Evolutionary conservation across 2,888 invertebrate species (phyloP), one percentile per base, ranked within the genome.

Genomic region (Drosophila ezoana): DNA sequence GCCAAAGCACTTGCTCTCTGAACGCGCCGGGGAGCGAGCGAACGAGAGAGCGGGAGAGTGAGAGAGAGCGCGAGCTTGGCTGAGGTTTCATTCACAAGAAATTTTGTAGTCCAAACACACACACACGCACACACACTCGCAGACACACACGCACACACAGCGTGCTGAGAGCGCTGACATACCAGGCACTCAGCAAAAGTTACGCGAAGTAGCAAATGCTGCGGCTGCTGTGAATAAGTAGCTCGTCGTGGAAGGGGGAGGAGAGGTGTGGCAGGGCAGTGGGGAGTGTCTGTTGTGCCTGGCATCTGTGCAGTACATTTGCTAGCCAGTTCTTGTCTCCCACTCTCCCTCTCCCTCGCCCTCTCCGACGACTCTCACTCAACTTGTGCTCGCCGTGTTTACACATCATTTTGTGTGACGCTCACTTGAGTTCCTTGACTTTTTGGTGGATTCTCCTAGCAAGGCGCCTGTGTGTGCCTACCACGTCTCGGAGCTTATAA

Each of bases 341-440:
- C 23, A 44, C 63, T 33, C 38, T 37, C 18, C 16, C 37, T n/a
- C 37, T 23, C 49, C 10, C 18, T 56, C 65, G 45, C 47, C n/a
- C 23, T 44, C 63, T 33, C 38, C 32, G 2, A 33, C 10, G n/a
- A 3, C 0, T n/a, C 14, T 11, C 13, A 4, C 20, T 14, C 5
- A 20, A 20, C 13, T 35, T 40, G 32, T 49, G 6, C 11, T 35
- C 33, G 38, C 69, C 45, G 68, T 82, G 82, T 82, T 82, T 82
- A 80, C 82, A 82, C 83, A 79, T 77, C 57, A 71, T 84, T 74
- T 81, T 75, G 62, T 72, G 62, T 63, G 70, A 69, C 74, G 76
- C 75, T 78, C 61, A 78, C 64, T 74, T 60, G 81, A 89, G 87
- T 89, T 88, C 90, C 82, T 88, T 88, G 90, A 88, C 87, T 89